Evolutionary conservation across 2,113 vertebrate species (phyloP), one percentile per base, ranked within the genome.

Genomic region (Megaceryle maxima): DNA sequence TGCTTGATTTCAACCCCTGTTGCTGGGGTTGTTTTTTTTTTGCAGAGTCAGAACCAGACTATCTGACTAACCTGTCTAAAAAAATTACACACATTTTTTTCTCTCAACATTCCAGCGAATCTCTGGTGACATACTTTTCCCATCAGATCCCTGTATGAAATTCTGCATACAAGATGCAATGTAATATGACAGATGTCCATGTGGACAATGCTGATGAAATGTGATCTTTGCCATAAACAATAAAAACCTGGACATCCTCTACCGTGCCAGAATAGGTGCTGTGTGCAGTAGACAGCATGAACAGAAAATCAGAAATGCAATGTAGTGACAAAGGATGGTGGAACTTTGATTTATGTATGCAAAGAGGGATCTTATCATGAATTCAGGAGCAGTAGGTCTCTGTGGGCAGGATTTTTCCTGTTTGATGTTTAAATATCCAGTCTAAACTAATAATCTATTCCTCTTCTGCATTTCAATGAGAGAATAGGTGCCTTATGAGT

Each of bases 181-280:
- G 11, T 6, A 85, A 4, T 16, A 41, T 88, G 88, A 88, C 94
- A 92, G 50, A 46, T 70, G n/a, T 55, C 59, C 46, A 64, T 81
- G 88, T 4, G 44, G 60, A 80, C 70, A 83, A 46, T 6, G 37
- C 2, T 92, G 80, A 91, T 87, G 67, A 85, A 92, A 89, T 62
- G 19, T 79, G 90, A 82, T 89, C 91, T 94, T 96, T 46, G 84
- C 87, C 69, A 69, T 89, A 77, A 91, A 9, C 41, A 89, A 48
- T 29, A 55, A 84, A 92, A 94, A 84, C 35, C 44, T 92, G 87
- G 77, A 37, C 74, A 57, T 87, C 43, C 64, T 4, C 81, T 68
- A 11, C 22, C 66, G 31, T 83, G 48, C 57, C 80, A 82, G 57
- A 84, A 76, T 72, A 57, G 66, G 75, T 78, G 60, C 14, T 87